Percentiles rank a stretch among this genome's conserved stretches.
Conservation (phyloP, 2,888 invertebrate genomes). For the Tachina lurida region DNA sequence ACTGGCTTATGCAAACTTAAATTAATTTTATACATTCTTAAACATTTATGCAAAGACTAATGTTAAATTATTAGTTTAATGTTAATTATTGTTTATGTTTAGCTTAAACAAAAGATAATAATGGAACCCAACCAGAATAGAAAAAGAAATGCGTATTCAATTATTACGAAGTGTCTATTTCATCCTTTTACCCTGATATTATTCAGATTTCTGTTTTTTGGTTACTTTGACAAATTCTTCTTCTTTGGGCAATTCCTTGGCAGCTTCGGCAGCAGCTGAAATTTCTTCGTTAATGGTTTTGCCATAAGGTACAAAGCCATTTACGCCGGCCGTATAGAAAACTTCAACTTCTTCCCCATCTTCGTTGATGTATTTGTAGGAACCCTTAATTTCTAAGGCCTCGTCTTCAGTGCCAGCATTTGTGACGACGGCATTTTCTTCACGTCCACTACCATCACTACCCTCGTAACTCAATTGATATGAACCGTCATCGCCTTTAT, state of each 20-base stretch:
- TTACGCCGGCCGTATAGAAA: constrained; percentile 80
- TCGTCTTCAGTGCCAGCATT: constrained; percentile 77
- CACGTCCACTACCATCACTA: constrained; percentile 78
- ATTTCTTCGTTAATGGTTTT: constrained; percentile 79
- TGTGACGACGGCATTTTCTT: constrained; percentile 76
- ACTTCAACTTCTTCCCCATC: constrained; percentile 79
- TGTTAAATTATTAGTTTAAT: constrained; percentile 25
- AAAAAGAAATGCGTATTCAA: background rate
- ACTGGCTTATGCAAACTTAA: constrained; percentile 47
- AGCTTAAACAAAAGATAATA: constrained; percentile 13
- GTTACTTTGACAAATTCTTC: constrained; percentile 15
- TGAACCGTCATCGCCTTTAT: constrained; percentile 77
- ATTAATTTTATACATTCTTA: constrained; percentile 28
- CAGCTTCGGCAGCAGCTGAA: constrained; percentile 78
- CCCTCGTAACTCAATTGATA: constrained; percentile 76
- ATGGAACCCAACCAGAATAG: background rate
- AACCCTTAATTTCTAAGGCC: constrained; percentile 78
- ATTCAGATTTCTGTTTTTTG: constrained; percentile 19
- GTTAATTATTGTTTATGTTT: constrained; percentile 25
- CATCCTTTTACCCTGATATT: background rate
- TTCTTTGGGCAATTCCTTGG: constrained; percentile 78
- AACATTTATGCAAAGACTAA: constrained; percentile 42
- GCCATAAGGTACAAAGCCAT: constrained; percentile 81
- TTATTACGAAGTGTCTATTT: background rate
- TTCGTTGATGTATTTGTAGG: constrained; percentile 80